Percentiles rank a stretch among this genome's conserved stretches.
These are phyloP conservation scores for Pseudorasbora parva DNA, from an alignment of 2,113 vertebrate species.

Conservation along the genomic window DNA sequence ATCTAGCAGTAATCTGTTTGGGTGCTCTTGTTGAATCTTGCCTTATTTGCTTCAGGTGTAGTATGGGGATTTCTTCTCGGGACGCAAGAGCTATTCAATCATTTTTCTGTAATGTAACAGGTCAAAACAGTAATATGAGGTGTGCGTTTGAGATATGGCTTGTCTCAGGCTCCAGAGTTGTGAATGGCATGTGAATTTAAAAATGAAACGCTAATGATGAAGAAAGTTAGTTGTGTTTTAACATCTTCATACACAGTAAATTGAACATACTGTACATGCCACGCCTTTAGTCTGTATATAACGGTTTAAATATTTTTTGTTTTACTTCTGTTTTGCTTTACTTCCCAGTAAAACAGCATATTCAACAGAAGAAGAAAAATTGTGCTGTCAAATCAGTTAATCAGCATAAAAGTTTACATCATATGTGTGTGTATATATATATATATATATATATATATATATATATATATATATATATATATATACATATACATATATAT, in stretches of 20 bases:
- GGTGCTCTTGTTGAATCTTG: constrained; percentile 8
- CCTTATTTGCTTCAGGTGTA: constrained; percentile 23
- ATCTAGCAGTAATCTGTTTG: constrained; percentile 41
- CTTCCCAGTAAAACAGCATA: neutral
- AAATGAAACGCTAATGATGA: neutral
- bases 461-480: no score
- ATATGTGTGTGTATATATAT: no score
- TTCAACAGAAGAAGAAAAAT: no score
- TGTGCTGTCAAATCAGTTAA: no score
- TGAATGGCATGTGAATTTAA: neutral
- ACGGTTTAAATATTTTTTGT: neutral
- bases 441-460: no score
- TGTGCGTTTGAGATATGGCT: neutral
- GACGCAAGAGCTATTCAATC: constrained; percentile 2
- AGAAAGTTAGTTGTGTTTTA: neutral
- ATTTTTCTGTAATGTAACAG: neutral
- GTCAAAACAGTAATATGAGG: neutral
- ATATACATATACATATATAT: no score
- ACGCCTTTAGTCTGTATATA: neutral
- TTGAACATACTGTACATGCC: neutral
- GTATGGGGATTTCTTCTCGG: neutral
- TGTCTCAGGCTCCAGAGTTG: neutral
- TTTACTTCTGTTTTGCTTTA: neutral
- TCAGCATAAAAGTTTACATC: no score
- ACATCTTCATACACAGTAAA: neutral